Conservation (phyloP, 2,113 vertebrate species). For the Thalassarche chlororhynchos region DNA sequence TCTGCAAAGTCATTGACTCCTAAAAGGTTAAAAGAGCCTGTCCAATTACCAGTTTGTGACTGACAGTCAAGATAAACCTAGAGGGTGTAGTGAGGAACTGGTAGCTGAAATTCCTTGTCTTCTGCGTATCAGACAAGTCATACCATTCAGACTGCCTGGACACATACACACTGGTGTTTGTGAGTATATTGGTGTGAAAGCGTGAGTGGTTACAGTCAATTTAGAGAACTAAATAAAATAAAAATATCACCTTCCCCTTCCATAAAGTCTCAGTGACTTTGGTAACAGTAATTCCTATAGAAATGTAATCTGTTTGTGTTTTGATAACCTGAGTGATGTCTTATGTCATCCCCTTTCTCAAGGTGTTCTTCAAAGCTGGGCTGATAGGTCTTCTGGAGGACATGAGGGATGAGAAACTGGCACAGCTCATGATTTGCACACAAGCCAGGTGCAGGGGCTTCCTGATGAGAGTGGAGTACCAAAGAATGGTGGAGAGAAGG, state of each 20-base stretch:
- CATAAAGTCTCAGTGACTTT: not conserved
- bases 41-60: not conserved
- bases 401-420: no score
- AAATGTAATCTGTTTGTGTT: not conserved
- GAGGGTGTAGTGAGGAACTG: no score
- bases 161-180: not conserved
- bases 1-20: not conserved
- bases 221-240: not conserved
- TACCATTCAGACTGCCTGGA: not conserved
- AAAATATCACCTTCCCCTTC: not conserved
- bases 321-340: not conserved
- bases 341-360: not conserved
- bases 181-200: not conserved
- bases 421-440: no score
- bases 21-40: not conserved
- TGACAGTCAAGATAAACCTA: not conserved
- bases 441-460: no score
- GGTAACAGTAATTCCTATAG: not conserved
- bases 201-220: not conserved
- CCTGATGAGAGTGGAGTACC: constrained; percentile 79
- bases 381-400: no score
- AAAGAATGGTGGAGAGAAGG: not conserved
- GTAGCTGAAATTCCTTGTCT: not conserved
- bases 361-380: no score
- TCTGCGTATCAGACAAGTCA: not conserved